Evolutionary conservation across 2,113 vertebrate genomes (phyloP).

Genomic region (Acrocephalus kingi): DNA sequence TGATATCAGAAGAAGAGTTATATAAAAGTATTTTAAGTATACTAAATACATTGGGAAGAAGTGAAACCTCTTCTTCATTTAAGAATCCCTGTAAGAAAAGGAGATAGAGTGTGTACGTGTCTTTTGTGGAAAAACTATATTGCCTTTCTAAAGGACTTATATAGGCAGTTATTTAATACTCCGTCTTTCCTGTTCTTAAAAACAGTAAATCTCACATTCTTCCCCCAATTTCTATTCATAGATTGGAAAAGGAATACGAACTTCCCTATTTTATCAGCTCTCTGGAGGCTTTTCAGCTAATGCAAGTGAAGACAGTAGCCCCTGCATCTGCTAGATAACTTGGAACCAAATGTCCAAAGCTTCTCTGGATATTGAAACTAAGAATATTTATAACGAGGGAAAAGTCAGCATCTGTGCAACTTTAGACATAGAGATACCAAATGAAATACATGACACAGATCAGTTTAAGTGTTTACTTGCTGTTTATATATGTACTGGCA

Average conservation of each 20-base stretch:
- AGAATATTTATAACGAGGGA: not conserved
- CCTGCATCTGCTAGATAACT: conserved; percentile 39
- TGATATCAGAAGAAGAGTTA: not conserved
- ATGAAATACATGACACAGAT: not conserved
- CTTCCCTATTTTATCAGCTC: conserved; percentile 62
- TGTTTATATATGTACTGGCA: not conserved
- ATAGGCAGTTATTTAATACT: not conserved
- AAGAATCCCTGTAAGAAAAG: not conserved
- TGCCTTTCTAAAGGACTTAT: not conserved
- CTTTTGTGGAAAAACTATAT: not conserved
- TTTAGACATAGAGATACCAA: not conserved
- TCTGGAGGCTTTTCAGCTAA: conserved; percentile 61
- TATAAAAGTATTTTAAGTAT: not conserved
- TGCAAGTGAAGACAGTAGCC: conserved; percentile 27
- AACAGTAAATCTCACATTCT: conserved; percentile 18
- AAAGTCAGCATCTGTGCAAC: not conserved
- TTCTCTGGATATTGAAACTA: not conserved
- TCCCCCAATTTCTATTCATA: conserved; percentile 46
- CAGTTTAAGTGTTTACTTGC: not conserved
- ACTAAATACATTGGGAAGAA: not conserved
- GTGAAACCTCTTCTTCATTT: not conserved
- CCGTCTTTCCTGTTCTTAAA: not conserved
- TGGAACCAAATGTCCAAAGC: not conserved
- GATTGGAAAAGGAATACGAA: conserved; percentile 64
- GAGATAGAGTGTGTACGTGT: not conserved